Evolutionary conservation across 1,140 invertebrate species (phyloP).

Genomic region (Drosophila lacertosa): DNA sequence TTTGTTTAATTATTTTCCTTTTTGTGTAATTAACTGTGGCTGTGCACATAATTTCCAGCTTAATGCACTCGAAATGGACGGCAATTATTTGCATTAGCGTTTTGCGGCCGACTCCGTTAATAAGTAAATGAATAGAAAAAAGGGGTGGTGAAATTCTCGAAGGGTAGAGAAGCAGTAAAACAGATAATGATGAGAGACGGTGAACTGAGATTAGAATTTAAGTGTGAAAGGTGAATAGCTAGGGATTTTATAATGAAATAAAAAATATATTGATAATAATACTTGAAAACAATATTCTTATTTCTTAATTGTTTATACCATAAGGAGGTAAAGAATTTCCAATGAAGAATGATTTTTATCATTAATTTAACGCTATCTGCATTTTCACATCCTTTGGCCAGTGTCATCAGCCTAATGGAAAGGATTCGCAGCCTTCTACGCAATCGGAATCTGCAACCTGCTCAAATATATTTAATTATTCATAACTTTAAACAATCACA

Average conservation of each 20-base stretch:
- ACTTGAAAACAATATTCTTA: too few relatives aligned
- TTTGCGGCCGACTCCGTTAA: conserved; percentile 7
- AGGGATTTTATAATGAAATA: too few relatives aligned
- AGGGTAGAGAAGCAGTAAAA: background rate
- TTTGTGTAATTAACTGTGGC: conserved; percentile 45
- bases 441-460: conserved; percentile 60
- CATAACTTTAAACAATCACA: conserved; percentile 83
- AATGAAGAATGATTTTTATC: too few relatives aligned
- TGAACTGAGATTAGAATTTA: background rate
- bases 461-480: conserved; percentile 84
- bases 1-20: conserved; percentile 22
- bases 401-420: conserved; percentile 45
- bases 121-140: conserved; percentile 3
- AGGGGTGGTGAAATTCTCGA: background rate
- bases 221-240: too few relatives aligned
- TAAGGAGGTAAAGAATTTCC: too few relatives aligned
- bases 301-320: too few relatives aligned
- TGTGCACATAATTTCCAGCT: conserved; percentile 43
- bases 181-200: background rate
- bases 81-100: conserved; percentile 50
- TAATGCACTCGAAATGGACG: conserved; percentile 41
- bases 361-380: background rate
- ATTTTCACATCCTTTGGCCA: background rate
- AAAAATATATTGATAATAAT: too few relatives aligned
- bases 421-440: conserved; percentile 9